Evolutionary conservation across 2,888 invertebrate genomes (phyloP), one percentile per base, ranked within the genome.

Genomic region (Sinopyrophorus schimmeli): DNA sequence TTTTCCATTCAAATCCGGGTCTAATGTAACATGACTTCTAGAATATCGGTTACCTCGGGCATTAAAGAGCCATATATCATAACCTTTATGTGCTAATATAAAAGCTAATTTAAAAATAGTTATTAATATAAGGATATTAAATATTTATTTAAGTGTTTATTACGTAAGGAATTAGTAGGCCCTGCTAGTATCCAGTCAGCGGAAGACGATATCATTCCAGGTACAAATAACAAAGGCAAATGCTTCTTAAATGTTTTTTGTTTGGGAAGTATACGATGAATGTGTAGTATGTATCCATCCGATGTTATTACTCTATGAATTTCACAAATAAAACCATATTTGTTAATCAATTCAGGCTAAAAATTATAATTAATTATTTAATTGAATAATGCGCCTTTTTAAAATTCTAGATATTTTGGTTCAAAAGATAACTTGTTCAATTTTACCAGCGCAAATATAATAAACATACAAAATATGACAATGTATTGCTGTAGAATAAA

Each of bases 61-160:
- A 61, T 84, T 84, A 0, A 80, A 80, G 61, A 83, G 57, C 82
- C 82, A 83, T 1, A 74, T 72, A 47, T 74, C 75, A 40, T 71
- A 75, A 7, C 74, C 74, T 9, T 59, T 60, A 42, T 74, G 72
- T 1, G 74, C 62, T 15, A 75, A 75, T 69, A 71, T 72, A 74
- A 65, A 77, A 66, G 24, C 82, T 81, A 41, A 27, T 28, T 12
- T 7, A 32, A 12, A 30, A 30, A 12, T 3, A 9, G 26, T 9
- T 2, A 21, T 21, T 21, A 21, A 5, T 3, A 11, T 27, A 3
- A 6, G 3, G 27, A 5, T n/a, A 20, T 10, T 2, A 14, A 11
- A 26, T 16, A 30, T 17, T 32, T 28, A 34, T 21, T 21, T 1
- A 34, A 21, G 1, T 14, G 12, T 20, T 14, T 34, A 10, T 37